A percentile compares a stretch with the other conserved stretches of the same genome.
Conservation (phyloP, 2,797 vertebrate species). For the Sebastes taczanowskii region DNA sequence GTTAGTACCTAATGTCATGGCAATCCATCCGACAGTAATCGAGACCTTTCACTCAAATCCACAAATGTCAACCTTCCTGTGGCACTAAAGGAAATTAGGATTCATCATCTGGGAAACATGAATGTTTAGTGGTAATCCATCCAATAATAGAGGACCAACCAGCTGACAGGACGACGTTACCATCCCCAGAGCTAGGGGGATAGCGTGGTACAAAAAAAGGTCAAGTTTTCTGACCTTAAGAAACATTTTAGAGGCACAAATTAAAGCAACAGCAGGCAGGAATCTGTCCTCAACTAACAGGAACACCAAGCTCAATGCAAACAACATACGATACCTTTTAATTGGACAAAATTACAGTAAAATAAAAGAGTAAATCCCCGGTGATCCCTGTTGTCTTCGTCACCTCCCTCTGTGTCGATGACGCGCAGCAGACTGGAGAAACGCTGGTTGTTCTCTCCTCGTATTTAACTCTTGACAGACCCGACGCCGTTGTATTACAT, state of each 20-base stretch:
- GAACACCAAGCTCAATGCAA: neutral
- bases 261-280: neutral
- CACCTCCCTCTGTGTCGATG: slow-evolving; percentile 19
- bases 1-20: neutral
- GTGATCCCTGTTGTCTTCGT: neutral
- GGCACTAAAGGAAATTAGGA: too few species aligned
- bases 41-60: neutral
- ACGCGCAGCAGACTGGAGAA: slow-evolving; percentile 42
- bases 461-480: slow-evolving; percentile 58
- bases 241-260: neutral
- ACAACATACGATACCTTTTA: neutral
- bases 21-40: neutral
- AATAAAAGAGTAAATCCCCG: neutral
- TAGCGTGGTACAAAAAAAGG: too few species aligned
- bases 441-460: slow-evolving; percentile 53
- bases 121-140: neutral
- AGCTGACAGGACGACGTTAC: too few species aligned
- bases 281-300: neutral
- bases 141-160: neutral
- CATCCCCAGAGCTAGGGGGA: too few species aligned
- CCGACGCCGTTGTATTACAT: slow-evolving; percentile 26
- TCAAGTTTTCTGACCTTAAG: neutral
- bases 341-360: neutral
- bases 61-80: too few species aligned
- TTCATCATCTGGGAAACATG: too few species aligned